A percentile compares a stretch with the other conserved stretches of the same genome.
These are phyloP conservation scores for Heteractis magnifica DNA, from an alignment of 92 coral and sea anemone species.

Conservation along the genomic window DNA sequence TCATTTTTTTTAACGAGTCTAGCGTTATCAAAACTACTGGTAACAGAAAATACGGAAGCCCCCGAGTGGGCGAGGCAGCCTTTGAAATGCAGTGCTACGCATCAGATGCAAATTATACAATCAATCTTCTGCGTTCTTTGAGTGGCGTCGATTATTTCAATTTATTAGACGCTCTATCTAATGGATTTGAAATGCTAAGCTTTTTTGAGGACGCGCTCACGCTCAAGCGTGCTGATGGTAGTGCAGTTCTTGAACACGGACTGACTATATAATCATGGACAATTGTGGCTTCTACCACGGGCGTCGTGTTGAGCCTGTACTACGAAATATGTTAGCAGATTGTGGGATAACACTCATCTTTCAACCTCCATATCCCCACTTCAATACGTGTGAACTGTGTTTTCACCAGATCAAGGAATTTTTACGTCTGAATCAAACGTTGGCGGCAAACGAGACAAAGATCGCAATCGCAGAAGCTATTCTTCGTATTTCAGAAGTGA, in stretches of 20 bases:
- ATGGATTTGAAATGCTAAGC: constrained; percentile 51
- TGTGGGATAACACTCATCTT: constrained; percentile 6
- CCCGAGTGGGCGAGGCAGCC: constrained; percentile 47
- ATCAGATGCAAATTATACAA: constrained; percentile 64
- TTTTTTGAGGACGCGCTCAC: constrained; percentile 50
- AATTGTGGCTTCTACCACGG: constrained; percentile 56
- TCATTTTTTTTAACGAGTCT: constrained; percentile 49
- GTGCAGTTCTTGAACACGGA: constrained; percentile 51
- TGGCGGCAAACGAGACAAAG: constrained; percentile 33
- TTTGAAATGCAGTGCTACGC: constrained; percentile 63
- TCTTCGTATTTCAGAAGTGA: constrained; percentile 17
- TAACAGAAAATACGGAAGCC: constrained; percentile 47
- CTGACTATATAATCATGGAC: constrained; percentile 53
- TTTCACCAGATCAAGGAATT: constrained; percentile 33
- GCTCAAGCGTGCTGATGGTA: constrained; percentile 36
- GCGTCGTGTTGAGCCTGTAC: constrained; percentile 42
- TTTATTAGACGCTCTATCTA: constrained; percentile 50
- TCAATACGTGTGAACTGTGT: constrained; percentile 25
- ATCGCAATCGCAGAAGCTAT: constrained; percentile 34
- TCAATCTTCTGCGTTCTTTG: constrained; percentile 50
- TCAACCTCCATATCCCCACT: constrained; percentile 10
- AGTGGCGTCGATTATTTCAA: constrained; percentile 44
- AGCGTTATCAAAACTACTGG: constrained; percentile 45
- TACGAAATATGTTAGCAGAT: constrained; percentile 22
- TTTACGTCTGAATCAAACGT: constrained; percentile 22